A percentile compares a stretch with the other conserved stretches of the same genome.
phyloP scores from a whole-genome alignment of 1,140 invertebrate species.

The Charaxes varanes region DNA sequence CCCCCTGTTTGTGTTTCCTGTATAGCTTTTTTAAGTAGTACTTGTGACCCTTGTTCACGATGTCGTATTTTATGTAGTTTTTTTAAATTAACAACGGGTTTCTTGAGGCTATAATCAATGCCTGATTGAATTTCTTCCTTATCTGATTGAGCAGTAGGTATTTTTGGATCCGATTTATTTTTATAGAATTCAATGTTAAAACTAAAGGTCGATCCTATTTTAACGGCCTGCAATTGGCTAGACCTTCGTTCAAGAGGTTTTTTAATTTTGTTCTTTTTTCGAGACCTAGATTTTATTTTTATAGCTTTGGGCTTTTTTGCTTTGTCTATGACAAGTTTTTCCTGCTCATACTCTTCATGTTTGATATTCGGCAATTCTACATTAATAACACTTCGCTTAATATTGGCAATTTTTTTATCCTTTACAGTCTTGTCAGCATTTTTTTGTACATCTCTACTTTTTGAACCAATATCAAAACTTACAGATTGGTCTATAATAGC shows the following conservation, averaged over 20 bases:
- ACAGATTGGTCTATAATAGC: too few relatives aligned
- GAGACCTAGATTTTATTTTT: too few relatives aligned
- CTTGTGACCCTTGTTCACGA: constrained; percentile 6
- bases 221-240: constrained; percentile 3
- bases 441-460: too few relatives aligned
- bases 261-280: too few relatives aligned
- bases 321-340: too few relatives aligned
- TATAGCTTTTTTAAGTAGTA: constrained; percentile 1
- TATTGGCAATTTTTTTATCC: too few relatives aligned
- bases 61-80: neutral
- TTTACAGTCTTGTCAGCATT: too few relatives aligned
- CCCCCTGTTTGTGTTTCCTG: constrained; percentile 2
- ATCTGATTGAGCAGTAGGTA: neutral
- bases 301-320: too few relatives aligned
- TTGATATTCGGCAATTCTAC: too few relatives aligned
- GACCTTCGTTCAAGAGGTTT: neutral
- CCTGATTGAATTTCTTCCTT: neutral
- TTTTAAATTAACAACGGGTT: neutral
- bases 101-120: neutral
- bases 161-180: constrained; percentile 13
- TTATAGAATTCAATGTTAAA: constrained; percentile 34
- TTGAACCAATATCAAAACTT: too few relatives aligned
- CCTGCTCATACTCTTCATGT: too few relatives aligned
- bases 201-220: constrained; percentile 14
- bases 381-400: too few relatives aligned